Conservation (phyloP, 2,113 vertebrate genomes). For the Plectropomus leopardus region DNA sequence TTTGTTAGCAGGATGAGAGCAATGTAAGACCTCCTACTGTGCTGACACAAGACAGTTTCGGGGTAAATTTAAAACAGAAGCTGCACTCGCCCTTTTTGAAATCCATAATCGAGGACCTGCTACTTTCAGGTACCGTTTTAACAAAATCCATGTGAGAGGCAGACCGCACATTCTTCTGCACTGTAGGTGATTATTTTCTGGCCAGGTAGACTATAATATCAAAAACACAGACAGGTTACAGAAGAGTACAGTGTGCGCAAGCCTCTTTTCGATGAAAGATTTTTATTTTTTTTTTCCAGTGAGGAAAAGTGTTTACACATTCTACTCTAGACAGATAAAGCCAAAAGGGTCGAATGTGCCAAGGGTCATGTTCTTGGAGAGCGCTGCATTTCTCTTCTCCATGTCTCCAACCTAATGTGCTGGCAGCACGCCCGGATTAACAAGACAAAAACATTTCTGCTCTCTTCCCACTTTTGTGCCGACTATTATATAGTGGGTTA, state of each 20-base stretch:
- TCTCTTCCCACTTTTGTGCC: conserved; percentile 43
- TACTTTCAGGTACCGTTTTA: not conserved
- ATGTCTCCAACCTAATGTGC: conserved; percentile 68
- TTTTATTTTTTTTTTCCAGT: conserved; percentile 5
- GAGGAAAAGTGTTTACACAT: conserved; percentile 50
- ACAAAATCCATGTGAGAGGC: not conserved
- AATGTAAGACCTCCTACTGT: conserved; percentile 17
- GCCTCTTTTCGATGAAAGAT: not conserved
- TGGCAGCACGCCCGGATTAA: conserved; percentile 72
- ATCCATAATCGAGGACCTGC: not conserved
- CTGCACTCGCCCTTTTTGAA: not conserved
- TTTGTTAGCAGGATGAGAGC: conserved; percentile 37
- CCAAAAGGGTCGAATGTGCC: conserved; percentile 38
- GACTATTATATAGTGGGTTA: conserved; percentile 17
- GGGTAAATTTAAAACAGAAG: conserved; percentile 38
- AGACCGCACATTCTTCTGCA: not conserved
- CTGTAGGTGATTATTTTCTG: not conserved
- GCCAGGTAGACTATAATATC: conserved; percentile 6
- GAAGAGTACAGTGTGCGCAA: not conserved
- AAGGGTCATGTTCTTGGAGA: conserved; percentile 63
- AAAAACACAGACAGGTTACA: conserved; percentile 9
- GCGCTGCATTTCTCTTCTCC: conserved; percentile 68
- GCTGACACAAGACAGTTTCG: conserved; percentile 31
- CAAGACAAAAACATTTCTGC: conserved; percentile 67
- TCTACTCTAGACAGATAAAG: conserved; percentile 58